These are phyloP conservation scores for Yasuhikotakia modesta DNA, from an alignment of 2,797 vertebrate genomes.

Conservation along the genomic window DNA sequence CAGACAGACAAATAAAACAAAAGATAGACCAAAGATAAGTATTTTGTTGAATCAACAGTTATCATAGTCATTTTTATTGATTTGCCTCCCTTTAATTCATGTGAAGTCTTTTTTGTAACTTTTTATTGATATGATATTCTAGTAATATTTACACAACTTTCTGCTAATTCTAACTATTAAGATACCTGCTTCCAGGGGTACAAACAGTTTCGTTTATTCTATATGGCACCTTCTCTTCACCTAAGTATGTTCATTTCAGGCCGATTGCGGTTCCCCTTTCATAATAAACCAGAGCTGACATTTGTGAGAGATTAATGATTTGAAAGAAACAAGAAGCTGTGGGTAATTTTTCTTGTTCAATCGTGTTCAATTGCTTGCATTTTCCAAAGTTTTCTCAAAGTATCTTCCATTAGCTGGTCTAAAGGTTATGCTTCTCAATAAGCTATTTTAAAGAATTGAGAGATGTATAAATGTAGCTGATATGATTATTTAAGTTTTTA, in stretches of 20 bases:
- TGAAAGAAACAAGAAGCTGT: not conserved
- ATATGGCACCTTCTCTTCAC: not conserved
- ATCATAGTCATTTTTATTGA: too few relatives aligned
- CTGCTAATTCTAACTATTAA: too few relatives aligned
- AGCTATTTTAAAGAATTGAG: slow-evolving; percentile 41
- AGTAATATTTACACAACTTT: too few relatives aligned
- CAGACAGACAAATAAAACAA: too few relatives aligned
- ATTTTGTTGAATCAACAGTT: too few relatives aligned
- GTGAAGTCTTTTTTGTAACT: too few relatives aligned
- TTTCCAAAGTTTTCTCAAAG: slow-evolving; percentile 29
- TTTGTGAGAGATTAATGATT: not conserved
- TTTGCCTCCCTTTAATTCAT: too few relatives aligned
- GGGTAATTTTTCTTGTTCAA: not conserved
- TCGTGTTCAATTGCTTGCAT: not conserved
- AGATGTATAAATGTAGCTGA: not conserved
- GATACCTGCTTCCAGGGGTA: not conserved
- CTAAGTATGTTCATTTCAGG: not conserved
- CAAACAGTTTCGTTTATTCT: not conserved
- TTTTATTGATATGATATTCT: too few relatives aligned
- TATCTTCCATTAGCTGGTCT: not conserved
- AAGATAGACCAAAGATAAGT: too few relatives aligned
- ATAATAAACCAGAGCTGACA: not conserved
- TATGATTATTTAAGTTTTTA: not conserved
- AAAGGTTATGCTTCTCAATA: slow-evolving; percentile 7
- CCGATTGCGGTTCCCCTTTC: not conserved